These are phyloP conservation scores for Lepidonotus clava DNA, from an alignment of 2,888 invertebrate genomes.

Conservation along the genomic window DNA sequence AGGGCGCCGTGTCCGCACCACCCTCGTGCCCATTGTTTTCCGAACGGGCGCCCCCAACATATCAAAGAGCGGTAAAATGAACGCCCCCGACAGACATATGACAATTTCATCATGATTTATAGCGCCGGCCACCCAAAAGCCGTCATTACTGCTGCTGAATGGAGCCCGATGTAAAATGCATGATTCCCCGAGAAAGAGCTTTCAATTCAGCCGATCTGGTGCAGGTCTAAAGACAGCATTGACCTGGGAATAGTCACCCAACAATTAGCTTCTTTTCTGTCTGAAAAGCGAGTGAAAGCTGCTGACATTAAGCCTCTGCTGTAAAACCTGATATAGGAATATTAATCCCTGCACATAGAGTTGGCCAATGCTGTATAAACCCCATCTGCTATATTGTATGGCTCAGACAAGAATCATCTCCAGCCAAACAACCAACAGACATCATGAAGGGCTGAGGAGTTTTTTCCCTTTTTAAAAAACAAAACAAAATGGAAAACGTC, in stretches of 20 bases:
- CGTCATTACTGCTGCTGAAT: not conserved
- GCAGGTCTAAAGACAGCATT: not conserved
- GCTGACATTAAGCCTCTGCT: not conserved
- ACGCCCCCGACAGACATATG: not conserved
- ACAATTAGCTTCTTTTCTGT: not conserved
- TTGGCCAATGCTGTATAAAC: too few species aligned
- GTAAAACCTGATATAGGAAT: too few species aligned
- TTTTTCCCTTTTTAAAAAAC: too few species aligned
- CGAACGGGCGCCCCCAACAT: not conserved
- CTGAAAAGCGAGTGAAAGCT: not conserved
- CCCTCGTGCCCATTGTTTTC: not conserved
- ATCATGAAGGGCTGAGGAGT: too few species aligned
- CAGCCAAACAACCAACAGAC: too few species aligned
- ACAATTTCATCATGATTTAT: conserved; percentile 10
- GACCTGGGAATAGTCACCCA: not conserved
- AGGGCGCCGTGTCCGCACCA: not conserved
- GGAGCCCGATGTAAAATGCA: not conserved
- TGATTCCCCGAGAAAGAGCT: not conserved
- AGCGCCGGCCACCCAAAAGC: not conserved
- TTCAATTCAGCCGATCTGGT: not conserved
- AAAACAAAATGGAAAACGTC: too few species aligned
- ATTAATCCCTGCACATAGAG: too few species aligned
- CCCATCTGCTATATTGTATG: too few species aligned
- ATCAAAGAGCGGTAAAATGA: not conserved
- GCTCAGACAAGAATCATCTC: too few species aligned